Conservation (phyloP, 1,140 invertebrate genomes). For the Coptotermes formosanus region DNA sequence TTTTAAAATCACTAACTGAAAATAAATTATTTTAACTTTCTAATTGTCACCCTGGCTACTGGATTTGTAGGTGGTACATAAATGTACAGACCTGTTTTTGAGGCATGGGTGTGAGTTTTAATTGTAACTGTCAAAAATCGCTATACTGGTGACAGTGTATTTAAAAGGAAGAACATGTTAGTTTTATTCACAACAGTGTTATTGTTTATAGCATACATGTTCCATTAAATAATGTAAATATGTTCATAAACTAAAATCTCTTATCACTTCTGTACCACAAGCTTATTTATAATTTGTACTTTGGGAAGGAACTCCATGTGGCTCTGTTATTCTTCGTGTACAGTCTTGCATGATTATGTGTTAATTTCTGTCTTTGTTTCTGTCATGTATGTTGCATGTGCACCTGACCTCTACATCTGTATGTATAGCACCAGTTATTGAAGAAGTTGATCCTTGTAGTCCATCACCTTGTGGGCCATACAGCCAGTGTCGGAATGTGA, state of each 20-base stretch:
- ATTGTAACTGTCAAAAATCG: too few species aligned
- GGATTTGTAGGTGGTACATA: too few species aligned
- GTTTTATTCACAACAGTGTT: too few species aligned
- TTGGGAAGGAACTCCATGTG: background rate
- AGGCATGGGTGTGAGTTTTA: too few species aligned
- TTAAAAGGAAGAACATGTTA: too few species aligned
- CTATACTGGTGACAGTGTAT: too few species aligned
- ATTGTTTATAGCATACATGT: background rate
- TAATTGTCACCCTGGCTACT: too few species aligned
- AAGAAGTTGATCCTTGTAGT: slow-evolving; percentile 43
- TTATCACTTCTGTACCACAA: background rate
- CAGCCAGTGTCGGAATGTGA: slow-evolving; percentile 46
- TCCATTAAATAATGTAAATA: background rate
- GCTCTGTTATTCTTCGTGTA: background rate
- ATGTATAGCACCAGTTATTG: slow-evolving; percentile 34
- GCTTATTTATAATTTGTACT: background rate
- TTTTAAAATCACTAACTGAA: too few species aligned
- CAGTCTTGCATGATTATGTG: background rate
- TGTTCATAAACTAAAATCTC: background rate
- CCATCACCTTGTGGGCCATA: slow-evolving; percentile 50
- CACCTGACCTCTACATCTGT: slow-evolving; percentile 20
- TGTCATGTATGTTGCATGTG: slow-evolving; percentile 29
- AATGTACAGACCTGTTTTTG: too few species aligned
- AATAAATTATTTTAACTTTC: too few species aligned
- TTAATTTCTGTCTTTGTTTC: slow-evolving; percentile 7